Conservation (phyloP, 2,797 vertebrate species). For the Iguana delicatissima region DNA sequence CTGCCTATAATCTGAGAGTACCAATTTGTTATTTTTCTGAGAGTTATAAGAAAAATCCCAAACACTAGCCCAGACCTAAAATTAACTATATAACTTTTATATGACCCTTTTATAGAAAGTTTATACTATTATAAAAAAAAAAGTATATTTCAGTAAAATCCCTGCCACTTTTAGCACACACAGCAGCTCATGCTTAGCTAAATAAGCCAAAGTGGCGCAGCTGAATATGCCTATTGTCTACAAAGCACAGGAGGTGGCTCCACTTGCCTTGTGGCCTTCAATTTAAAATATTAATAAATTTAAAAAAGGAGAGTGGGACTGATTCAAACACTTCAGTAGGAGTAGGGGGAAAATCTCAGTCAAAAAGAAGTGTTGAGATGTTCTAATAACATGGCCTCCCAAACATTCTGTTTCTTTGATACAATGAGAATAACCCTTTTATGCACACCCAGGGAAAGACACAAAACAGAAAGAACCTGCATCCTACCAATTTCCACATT, state of each 20-base stretch:
- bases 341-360: neutral
- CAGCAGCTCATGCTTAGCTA: neutral
- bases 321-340: neutral
- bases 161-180: neutral
- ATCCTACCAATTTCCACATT: neutral
- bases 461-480: neutral
- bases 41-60: neutral
- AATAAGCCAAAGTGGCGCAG: neutral
- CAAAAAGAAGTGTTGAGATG: slow-evolving; percentile 14
- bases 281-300: neutral
- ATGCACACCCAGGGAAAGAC: too few relatives aligned
- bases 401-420: neutral
- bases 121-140: neutral
- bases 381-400: slow-evolving; percentile 1
- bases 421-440: neutral
- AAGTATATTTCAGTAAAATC: slow-evolving; percentile 14
- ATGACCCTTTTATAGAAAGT: neutral
- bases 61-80: neutral
- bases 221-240: slow-evolving; percentile 14
- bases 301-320: neutral
- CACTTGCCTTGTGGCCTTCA: slow-evolving; percentile 24
- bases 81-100: neutral
- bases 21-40: neutral
- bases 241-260: neutral
- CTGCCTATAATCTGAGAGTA: neutral